phyloP scores from a whole-genome alignment of 2,888 invertebrate genomes.

The Mayetiola destructor region DNA sequence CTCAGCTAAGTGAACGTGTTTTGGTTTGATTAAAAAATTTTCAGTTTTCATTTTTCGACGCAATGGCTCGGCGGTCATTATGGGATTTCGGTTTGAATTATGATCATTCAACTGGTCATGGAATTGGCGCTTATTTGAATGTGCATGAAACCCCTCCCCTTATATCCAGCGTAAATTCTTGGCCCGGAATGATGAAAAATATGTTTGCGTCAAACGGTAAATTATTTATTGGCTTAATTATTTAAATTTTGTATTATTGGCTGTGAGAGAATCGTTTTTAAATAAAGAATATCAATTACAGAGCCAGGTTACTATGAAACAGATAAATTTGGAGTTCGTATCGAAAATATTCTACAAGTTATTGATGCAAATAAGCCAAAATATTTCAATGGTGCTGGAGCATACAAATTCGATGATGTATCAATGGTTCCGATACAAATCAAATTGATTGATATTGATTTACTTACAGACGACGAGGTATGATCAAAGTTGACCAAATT shows the following conservation, averaged over 20 bases:
- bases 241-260: too few relatives aligned
- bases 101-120: slow-evolving; percentile 82
- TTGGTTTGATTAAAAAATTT: neutral
- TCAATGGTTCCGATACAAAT: slow-evolving; percentile 84
- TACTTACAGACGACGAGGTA: slow-evolving; percentile 68
- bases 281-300: slow-evolving; percentile 26
- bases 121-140: slow-evolving; percentile 76
- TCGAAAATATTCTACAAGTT: slow-evolving; percentile 73
- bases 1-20: too few relatives aligned
- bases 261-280: neutral
- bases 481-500: slow-evolving; percentile 15
- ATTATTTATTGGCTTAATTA: slow-evolving; percentile 7
- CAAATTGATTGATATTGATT: slow-evolving; percentile 57
- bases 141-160: slow-evolving; percentile 80
- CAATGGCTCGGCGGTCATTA: slow-evolving; percentile 57
- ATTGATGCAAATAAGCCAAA: slow-evolving; percentile 37
- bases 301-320: slow-evolving; percentile 85
- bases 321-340: slow-evolving; percentile 70
- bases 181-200: slow-evolving; percentile 50
- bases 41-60: slow-evolving; percentile 43
- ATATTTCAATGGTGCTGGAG: slow-evolving; percentile 56
- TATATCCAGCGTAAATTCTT: slow-evolving; percentile 48
- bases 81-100: slow-evolving; percentile 82
- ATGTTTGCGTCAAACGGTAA: slow-evolving; percentile 54
- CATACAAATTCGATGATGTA: slow-evolving; percentile 74